These are phyloP conservation scores for Cosmorhoe ocellata DNA, from an alignment of 2,888 invertebrate species.

Conservation along the genomic window DNA sequence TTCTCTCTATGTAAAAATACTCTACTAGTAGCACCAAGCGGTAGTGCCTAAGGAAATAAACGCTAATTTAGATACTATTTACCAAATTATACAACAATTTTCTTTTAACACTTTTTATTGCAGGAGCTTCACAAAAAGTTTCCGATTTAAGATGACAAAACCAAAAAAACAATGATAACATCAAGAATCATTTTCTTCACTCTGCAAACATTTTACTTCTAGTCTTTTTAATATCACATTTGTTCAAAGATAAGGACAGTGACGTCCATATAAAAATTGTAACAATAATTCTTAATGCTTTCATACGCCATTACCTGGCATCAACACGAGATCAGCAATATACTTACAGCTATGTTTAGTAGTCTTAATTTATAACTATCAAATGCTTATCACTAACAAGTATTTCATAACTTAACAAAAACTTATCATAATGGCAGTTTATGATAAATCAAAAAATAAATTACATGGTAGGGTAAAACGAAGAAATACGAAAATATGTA, in stretches of 20 bases:
- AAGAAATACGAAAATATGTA: slow-evolving; percentile 36
- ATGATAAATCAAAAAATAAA: slow-evolving; percentile 59
- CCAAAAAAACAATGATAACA: slow-evolving; percentile 78
- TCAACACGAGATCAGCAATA: slow-evolving; percentile 78
- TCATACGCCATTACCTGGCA: slow-evolving; percentile 74
- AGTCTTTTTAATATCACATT: slow-evolving; percentile 81
- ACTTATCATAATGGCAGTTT: slow-evolving; percentile 75
- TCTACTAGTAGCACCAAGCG: no score
- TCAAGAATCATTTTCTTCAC: slow-evolving; percentile 78
- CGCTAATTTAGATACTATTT: no score
- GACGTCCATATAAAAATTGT: slow-evolving; percentile 78
- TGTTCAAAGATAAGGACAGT: slow-evolving; percentile 77
- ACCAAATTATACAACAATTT: slow-evolving; percentile 35
- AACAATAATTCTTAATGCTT: slow-evolving; percentile 82
- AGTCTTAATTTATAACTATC: slow-evolving; percentile 66
- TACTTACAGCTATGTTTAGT: slow-evolving; percentile 70
- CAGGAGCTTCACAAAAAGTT: slow-evolving; percentile 80
- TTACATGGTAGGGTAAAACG: slow-evolving; percentile 56
- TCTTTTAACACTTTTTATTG: slow-evolving; percentile 61
- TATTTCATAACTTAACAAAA: slow-evolving; percentile 67
- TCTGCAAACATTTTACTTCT: slow-evolving; percentile 71
- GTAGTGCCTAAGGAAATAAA: no score
- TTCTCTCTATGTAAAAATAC: no score
- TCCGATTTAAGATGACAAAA: slow-evolving; percentile 77
- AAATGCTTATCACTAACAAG: slow-evolving; percentile 69